phyloP scores from a whole-genome alignment of 2,113 vertebrate genomes.

The Sprattus sprattus region DNA sequence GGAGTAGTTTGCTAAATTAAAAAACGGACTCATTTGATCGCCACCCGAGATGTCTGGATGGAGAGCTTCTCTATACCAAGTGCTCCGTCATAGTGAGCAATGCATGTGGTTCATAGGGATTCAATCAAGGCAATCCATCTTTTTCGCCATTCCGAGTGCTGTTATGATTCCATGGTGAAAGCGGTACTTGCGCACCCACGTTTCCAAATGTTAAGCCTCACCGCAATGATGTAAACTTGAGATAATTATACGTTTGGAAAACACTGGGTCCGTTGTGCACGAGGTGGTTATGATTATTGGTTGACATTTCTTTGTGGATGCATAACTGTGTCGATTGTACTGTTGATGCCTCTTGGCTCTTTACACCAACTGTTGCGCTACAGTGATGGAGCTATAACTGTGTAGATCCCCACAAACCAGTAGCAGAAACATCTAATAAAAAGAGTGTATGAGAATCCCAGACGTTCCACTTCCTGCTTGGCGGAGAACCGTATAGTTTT shows the following conservation, averaged over 20 bases:
- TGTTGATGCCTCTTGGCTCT: not conserved
- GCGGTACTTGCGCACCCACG: conserved; percentile 63
- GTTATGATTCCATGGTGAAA: conserved; percentile 58
- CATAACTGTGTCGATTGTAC: conserved; percentile 4
- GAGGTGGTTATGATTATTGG: conserved; percentile 40
- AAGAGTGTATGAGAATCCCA: not conserved
- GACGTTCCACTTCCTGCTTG: not conserved
- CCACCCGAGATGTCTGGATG: conserved; percentile 19
- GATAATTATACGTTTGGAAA: conserved; percentile 51
- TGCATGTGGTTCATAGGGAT: conserved; percentile 49
- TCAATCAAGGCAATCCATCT: conserved; percentile 51
- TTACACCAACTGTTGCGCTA: not conserved
- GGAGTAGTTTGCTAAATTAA: not conserved
- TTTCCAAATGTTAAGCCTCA: conserved; percentile 54
- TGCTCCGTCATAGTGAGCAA: conserved; percentile 1
- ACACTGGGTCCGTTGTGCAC: conserved; percentile 54
- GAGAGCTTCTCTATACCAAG: not conserved
- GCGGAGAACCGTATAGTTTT: not conserved
- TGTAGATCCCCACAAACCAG: not conserved
- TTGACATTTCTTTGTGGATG: conserved; percentile 3
- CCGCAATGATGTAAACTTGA: conserved; percentile 55
- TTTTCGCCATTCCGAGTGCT: conserved; percentile 5
- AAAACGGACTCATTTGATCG: not conserved
- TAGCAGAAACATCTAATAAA: conserved; percentile 8
- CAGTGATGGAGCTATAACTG: not conserved